Evolutionary conservation across 2,888 invertebrate genomes (phyloP).

Genomic region (Tipula confusa): DNA sequence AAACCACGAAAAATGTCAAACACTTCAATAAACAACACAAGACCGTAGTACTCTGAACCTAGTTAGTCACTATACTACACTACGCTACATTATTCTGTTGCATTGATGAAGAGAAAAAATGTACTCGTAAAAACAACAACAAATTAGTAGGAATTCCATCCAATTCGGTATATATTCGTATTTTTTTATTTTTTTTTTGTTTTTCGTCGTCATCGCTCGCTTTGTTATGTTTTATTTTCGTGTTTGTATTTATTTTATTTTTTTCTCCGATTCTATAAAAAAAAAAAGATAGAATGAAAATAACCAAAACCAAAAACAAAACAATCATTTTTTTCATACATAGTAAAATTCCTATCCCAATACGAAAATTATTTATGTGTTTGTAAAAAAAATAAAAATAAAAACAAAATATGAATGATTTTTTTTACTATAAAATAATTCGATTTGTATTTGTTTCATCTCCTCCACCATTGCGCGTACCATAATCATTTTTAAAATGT

Average conservation of each 20-base stretch:
- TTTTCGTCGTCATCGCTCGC: background rate
- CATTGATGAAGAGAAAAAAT: background rate
- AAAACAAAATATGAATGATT: background rate
- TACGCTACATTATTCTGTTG: background rate
- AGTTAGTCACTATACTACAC: background rate
- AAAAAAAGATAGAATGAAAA: background rate
- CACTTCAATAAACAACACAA: background rate
- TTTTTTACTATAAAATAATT: background rate
- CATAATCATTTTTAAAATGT: background rate
- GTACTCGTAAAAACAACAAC: background rate
- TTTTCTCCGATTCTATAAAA: background rate
- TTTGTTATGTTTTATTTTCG: background rate
- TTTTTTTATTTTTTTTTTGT: background rate
- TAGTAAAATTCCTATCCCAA: constrained; percentile 25
- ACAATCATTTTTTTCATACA: background rate
- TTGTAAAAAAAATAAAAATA: background rate
- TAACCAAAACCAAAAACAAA: background rate
- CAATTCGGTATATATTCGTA: background rate
- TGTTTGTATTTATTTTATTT: background rate
- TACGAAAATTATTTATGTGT: background rate
- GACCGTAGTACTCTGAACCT: background rate
- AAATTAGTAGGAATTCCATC: background rate
- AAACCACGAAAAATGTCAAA: background rate
- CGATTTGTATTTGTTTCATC: background rate
- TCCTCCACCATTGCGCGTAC: background rate